Evolutionary conservation across 2,888 invertebrate species (phyloP), one percentile per base, ranked within the genome.

Genomic region (Perizoma flavofasciatum): DNA sequence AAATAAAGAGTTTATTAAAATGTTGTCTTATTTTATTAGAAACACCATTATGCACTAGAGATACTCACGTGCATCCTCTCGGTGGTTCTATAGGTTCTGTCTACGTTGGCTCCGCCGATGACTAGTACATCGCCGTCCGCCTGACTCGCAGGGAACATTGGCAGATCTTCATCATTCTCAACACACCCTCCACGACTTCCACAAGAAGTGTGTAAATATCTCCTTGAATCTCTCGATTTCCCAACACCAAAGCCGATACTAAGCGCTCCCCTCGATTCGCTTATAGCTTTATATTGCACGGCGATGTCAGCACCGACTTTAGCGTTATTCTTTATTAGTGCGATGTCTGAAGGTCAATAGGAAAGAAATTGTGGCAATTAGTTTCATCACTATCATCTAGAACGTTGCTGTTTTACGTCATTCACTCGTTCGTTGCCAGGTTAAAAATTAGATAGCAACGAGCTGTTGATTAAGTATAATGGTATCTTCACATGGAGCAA

Each of bases 271-370:
- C 68, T 75, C 48, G 72, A 75, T 78, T 79, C 77, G 68, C 85
- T 85, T 74, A 77, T 81, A 66, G 91, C 73, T 77, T 90, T 87
- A 75, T 95, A 91, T 77, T 94, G 93, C 32, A 94, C 92, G 3
- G 98, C 96, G 70, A 98, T 96, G 81, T 95, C 91, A 55, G 96
- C 95, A 11, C 97, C 98, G 51, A 96, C 93, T 76, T 86, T 92
- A 2, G 98, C 99, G 88, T 99, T 99, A 88, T 99, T 98, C 91
- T 97, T 95, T 75, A 99, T 96, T 59, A 99, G 93, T 35, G 96
- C 97, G 72, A 98, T 96, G 91, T 99, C 97, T 97, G 88, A 48
- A 68, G 77, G 74, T 77, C 79, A 82, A 85, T 88, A 81, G 77
- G 84, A 81, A 83, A 83, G 72, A 77, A 81, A 86, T 84, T 83